phyloP scores from a whole-genome alignment of 2,888 invertebrate genomes.

The Troglohyphantes excavatus region DNA sequence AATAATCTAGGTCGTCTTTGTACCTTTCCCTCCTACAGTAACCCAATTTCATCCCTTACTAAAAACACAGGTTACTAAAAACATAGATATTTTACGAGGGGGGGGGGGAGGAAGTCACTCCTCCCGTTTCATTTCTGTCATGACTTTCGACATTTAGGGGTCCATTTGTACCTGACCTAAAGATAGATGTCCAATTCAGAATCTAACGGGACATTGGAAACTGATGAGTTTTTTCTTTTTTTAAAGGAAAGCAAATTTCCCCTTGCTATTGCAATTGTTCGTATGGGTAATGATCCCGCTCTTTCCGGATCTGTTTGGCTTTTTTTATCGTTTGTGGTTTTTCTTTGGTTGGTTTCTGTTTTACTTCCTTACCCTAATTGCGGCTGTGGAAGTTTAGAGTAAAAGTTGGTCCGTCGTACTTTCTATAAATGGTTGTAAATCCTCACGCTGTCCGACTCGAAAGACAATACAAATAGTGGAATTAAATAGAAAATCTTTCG shows the following conservation, averaged over 20 bases:
- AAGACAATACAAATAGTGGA: background rate
- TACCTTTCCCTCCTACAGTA: constrained; percentile 71
- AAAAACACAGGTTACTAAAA: constrained; percentile 29
- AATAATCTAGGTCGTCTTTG: constrained; percentile 73
- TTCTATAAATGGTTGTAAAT: background rate
- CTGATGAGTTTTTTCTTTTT: background rate
- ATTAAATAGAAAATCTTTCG: background rate
- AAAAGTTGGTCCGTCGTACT: constrained; percentile 6
- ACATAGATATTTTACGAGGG: constrained; percentile 6
- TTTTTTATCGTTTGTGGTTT: constrained; percentile 21
- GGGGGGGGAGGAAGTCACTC: background rate
- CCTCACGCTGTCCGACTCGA: background rate
- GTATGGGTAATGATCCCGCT: constrained; percentile 3
- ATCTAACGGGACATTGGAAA: background rate
- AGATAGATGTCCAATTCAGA: background rate
- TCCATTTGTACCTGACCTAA: background rate
- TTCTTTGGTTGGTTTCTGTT: constrained; percentile 11
- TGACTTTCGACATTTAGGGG: background rate
- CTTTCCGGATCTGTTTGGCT: constrained; percentile 31
- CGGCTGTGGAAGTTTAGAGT: background rate
- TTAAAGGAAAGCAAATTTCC: constrained; percentile 35
- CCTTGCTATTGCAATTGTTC: constrained; percentile 37
- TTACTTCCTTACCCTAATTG: background rate
- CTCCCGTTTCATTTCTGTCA: background rate
- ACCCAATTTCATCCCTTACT: constrained; percentile 68